phyloP scores from a whole-genome alignment of 2,797 vertebrate genomes.

The Sylvia borin region DNA sequence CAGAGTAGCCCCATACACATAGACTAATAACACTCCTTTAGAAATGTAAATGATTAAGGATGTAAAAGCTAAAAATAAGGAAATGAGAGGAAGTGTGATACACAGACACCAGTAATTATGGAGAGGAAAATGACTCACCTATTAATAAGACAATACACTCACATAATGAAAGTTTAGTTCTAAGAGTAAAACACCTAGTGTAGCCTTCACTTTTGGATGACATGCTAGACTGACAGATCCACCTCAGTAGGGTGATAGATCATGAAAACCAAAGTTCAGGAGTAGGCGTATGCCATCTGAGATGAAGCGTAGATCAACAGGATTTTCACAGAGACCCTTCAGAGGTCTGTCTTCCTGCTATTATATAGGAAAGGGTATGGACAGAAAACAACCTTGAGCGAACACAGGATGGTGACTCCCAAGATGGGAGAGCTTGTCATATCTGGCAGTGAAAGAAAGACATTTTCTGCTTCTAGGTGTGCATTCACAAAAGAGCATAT shows the following conservation, averaged over 20 bases:
- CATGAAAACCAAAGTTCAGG: neutral
- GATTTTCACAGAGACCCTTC: neutral
- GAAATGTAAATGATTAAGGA: neutral
- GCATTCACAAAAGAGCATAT: neutral
- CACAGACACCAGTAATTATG: neutral
- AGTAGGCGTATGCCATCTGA: neutral
- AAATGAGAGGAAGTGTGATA: neutral
- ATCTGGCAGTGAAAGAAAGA: neutral
- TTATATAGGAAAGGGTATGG: neutral
- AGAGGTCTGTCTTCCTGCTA: neutral
- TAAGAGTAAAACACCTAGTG: neutral
- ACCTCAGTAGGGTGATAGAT: neutral
- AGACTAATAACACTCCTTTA: neutral
- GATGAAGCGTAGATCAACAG: neutral
- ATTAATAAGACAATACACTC: neutral
- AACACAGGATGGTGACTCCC: neutral
- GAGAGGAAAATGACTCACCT: neutral
- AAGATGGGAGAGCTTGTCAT: neutral
- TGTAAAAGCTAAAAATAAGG: neutral
- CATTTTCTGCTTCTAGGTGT: neutral
- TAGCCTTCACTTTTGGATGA: neutral
- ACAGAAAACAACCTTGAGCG: neutral
- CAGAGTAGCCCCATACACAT: neutral
- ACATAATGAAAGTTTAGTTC: neutral
- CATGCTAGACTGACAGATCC: neutral